Base-by-base conservation (phyloP, 2,797 vertebrate species). In the Clarias fuscus region DNA sequence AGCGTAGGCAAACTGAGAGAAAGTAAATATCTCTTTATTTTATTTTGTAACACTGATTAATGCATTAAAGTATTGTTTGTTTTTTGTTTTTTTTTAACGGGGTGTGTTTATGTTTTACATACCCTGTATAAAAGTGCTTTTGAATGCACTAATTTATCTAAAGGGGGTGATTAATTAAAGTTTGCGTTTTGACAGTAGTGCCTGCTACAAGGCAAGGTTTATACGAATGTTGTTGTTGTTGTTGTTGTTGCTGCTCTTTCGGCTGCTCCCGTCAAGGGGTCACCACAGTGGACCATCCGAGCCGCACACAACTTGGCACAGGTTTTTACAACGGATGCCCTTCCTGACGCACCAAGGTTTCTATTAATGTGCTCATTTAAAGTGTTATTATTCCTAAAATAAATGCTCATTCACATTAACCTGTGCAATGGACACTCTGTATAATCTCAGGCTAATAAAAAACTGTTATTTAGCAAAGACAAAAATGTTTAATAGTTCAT, bases 21-120 rank as follows among this genome's bases (percentile, higher is more conserved):
- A 86, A 75, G 62, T 73, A 56, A 27, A n/a, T 61, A 27, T 83
- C 13, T 86, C 48, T 68, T 75, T 73, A 48, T 77, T 84, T 64
- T 77, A 22, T 68, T 79, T 65, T 82, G 22, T 48, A 53, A 17
- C 40, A 11, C 24, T 1, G 13, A 56, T 58, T 76, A n/a, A 53
- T 53, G 48, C 48, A n/a, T n/a, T n/a, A 53, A 53, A 13, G 11
- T 53, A 53, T 53, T 53, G 48, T 14, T 37, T 43, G 68, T 67
- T 67, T 65, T 65, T 37, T 1, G 2, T 37, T 37, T 53, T 53
- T 37, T 43, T 76, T 59, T 67, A 48, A 27, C 24, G 40, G 37
- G 37, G 22, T 5, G 61, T 43, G 61, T 43, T 17, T 43, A 80
- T 33, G 10, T 65, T 81, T 27, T 27, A 18, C n/a, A 17, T 64